phyloP scores from a whole-genome alignment of 2,888 invertebrate species.

The Dendrolimus pini region DNA sequence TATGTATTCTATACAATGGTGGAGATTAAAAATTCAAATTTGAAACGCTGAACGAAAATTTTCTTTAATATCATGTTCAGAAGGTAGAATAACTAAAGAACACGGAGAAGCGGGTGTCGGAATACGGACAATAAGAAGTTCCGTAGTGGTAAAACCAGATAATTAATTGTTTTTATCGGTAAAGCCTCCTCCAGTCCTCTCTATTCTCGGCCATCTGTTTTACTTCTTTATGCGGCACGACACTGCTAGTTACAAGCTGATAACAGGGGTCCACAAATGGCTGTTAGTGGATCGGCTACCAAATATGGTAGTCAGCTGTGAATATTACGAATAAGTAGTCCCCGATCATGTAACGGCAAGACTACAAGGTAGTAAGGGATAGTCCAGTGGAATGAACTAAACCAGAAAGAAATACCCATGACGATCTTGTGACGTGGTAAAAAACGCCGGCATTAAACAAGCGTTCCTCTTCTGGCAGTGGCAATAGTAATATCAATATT shows the following conservation, averaged over 20 bases:
- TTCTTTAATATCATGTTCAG: conserved; percentile 54
- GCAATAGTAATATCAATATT: too few species aligned
- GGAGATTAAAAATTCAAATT: conserved; percentile 47
- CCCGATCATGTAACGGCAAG: background rate
- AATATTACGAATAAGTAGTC: background rate
- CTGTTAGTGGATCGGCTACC: background rate
- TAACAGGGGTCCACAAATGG: background rate
- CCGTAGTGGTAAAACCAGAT: too few species aligned
- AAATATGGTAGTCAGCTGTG: background rate
- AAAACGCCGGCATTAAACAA: too few species aligned
- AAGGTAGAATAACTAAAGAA: conserved; percentile 46
- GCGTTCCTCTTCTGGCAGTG: too few species aligned
- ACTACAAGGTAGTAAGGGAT: background rate
- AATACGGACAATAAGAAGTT: too few species aligned
- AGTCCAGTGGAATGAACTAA: background rate
- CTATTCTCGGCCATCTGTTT: too few species aligned
- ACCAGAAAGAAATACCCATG: background rate
- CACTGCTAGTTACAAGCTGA: background rate
- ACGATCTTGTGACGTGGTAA: too few species aligned
- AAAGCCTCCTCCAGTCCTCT: too few species aligned
- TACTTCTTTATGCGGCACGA: too few species aligned
- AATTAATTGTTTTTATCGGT: too few species aligned
- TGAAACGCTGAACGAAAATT: conserved; percentile 37
- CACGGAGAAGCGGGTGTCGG: too few species aligned
- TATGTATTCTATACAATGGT: conserved; percentile 34